Percentiles rank a stretch among this genome's conserved stretches.
phyloP scores from a whole-genome alignment of 2,888 invertebrate species.

The Idaea biselata region DNA sequence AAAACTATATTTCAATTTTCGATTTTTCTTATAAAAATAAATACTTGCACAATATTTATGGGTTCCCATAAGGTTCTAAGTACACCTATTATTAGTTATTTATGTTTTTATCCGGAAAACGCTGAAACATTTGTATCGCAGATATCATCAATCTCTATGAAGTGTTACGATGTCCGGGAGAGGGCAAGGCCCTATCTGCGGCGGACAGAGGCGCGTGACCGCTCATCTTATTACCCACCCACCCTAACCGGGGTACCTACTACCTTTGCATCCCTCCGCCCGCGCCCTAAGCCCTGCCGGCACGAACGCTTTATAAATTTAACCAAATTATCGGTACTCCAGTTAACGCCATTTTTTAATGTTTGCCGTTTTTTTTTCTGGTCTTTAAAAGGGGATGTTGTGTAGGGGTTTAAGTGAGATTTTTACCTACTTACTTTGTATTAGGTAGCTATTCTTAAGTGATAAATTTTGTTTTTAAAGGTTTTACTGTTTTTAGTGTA shows the following conservation, averaged over 20 bases:
- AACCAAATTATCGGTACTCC: constrained; percentile 54
- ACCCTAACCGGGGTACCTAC: constrained; percentile 20
- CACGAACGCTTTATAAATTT: constrained; percentile 47
- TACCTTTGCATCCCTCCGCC: constrained; percentile 2
- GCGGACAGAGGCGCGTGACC: constrained; percentile 63
- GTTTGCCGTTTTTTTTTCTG: constrained; percentile 35
- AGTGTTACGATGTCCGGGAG: constrained; percentile 38
- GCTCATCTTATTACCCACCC: constrained; percentile 62
- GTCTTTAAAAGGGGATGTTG: constrained; percentile 29
- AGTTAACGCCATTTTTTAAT: constrained; percentile 38
- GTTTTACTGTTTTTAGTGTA: too few relatives aligned
- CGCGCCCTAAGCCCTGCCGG: constrained; percentile 8
- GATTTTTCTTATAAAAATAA: too few relatives aligned
- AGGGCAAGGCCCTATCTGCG: constrained; percentile 50
- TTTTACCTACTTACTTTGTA: too few relatives aligned
- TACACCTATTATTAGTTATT: too few relatives aligned
- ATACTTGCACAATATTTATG: too few relatives aligned
- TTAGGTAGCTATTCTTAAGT: too few relatives aligned
- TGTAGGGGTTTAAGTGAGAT: constrained; percentile 7
- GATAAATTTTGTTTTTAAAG: too few relatives aligned
- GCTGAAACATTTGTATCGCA: constrained; percentile 18
- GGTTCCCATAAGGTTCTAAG: too few relatives aligned
- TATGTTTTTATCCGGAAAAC: too few relatives aligned
- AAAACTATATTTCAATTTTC: too few relatives aligned
- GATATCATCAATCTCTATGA: constrained; percentile 30